Conservation (phyloP, 1,140 invertebrate species). For the Drosophila arawakana region DNA sequence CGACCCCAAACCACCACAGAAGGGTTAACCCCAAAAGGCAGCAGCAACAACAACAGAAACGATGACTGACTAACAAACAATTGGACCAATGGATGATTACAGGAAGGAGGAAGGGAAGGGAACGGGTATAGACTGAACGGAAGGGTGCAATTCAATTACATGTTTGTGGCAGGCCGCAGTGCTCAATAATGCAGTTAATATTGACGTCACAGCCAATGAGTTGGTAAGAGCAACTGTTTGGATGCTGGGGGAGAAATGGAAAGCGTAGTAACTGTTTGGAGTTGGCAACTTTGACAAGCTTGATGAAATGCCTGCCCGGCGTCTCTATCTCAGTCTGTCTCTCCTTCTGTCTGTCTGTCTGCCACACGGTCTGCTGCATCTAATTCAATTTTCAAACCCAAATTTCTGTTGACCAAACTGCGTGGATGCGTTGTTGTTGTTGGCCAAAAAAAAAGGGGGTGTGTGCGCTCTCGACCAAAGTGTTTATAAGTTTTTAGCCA, state of each 20-base stretch:
- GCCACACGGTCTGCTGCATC: constrained; percentile 78
- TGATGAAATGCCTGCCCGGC: constrained; percentile 48
- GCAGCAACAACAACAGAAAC: constrained; percentile 53
- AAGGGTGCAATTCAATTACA: constrained; percentile 82
- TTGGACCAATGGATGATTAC: constrained; percentile 20
- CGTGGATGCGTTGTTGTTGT: constrained; percentile 60
- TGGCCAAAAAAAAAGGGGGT: constrained; percentile 32
- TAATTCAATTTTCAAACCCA: constrained; percentile 83
- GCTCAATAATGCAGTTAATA: constrained; percentile 83
- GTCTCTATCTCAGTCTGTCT: constrained; percentile 14
- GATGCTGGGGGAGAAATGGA: constrained; percentile 3
- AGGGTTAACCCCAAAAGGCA: constrained; percentile 60
- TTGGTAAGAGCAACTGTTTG: neutral
- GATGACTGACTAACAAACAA: constrained; percentile 60
- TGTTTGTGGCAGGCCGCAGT: constrained; percentile 81
- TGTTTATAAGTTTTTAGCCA: constrained; percentile 78
- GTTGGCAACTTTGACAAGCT: constrained; percentile 44
- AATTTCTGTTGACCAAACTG: constrained; percentile 81
- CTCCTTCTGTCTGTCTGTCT: constrained; percentile 34
- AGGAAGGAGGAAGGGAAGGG: constrained; percentile 41
- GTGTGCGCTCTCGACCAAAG: constrained; percentile 40
- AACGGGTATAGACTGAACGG: constrained; percentile 26
- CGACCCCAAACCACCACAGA: neutral
- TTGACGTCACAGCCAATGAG: constrained; percentile 51
- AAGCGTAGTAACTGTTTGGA: constrained; percentile 16